Evolutionary conservation across 1,140 invertebrate species (phyloP), one percentile per base, ranked within the genome.

Genomic region (Pseudoatta argentina): DNA sequence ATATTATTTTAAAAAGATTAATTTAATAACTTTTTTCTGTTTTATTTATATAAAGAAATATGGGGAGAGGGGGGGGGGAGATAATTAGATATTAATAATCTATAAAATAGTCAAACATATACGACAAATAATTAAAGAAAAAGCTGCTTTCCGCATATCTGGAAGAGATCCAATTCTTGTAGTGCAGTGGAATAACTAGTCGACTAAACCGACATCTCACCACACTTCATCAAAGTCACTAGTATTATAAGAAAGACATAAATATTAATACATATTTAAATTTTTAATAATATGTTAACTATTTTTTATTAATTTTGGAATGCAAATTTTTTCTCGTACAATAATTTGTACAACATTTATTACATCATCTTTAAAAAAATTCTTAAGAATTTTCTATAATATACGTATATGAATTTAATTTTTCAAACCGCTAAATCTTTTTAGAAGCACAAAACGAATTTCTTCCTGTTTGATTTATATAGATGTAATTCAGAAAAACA

Each of bases 141-240:
- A 30, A 14, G 3, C 0, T 61, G 0, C 8, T 77, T 24, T 27
- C 16, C 0, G 18, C 10, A 0, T 27, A 7, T 6, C 16, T 57
- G 3, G 10, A 61, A 39, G 18, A 59, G 1, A 59, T 76, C 27
- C 51, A 59, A 73, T 75, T 88, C 57, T 24, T 44, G 10, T 61
- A 88, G 81, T 88, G 12, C 67, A 88, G 87, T 88, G 12, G 88
- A 89, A n/a, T 61, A 85, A 73, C 73, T 67, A 66, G 71, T 73
- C 53, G 73, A 79, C 57, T 85, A 51, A 51, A 21, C 81, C 57
- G 87, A 59, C 81, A 51, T 30, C 59, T 66, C 53, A 72, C 39
- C 48, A 30, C 44, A 27, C 59, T 2, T 24, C 21, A 2, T 27
- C 5, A 64, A 55, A 55, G 44, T 30, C 16, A 8, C 2, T 48